Evolutionary conservation across 2,113 vertebrate species (phyloP).

Genomic region (Bolborhynchus lineola): DNA sequence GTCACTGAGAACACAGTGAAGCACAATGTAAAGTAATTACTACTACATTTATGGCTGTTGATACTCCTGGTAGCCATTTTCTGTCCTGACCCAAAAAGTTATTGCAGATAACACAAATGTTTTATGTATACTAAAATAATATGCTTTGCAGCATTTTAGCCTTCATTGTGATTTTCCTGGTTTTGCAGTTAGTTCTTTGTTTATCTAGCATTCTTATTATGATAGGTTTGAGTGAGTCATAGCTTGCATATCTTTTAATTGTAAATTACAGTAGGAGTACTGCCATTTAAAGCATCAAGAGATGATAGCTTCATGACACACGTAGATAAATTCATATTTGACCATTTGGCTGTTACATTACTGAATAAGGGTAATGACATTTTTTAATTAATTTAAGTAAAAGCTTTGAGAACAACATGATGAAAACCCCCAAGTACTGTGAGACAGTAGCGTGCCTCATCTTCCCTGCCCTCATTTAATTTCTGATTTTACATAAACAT

Average conservation of each 20-base stretch:
- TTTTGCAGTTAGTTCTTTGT: background rate
- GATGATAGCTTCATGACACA: background rate
- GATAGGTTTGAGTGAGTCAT: background rate
- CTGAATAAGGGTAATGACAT: background rate
- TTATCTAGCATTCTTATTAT: background rate
- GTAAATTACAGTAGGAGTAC: background rate
- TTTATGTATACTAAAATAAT: conserved; percentile 20
- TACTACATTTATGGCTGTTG: conserved; percentile 60
- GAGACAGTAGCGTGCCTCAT: background rate
- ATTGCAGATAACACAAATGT: conserved; percentile 49
- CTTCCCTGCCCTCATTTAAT: background rate
- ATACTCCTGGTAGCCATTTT: conserved; percentile 54
- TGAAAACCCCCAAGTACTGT: background rate
- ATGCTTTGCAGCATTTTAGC: conserved; percentile 23
- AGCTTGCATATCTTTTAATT: background rate
- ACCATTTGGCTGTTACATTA: background rate
- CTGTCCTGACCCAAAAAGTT: conserved; percentile 57
- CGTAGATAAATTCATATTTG: background rate
- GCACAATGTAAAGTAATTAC: conserved; percentile 58
- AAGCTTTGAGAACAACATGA: background rate
- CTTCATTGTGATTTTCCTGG: background rate
- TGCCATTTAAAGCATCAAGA: background rate
- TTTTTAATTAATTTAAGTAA: background rate
- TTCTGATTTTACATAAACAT: background rate
- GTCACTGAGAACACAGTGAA: conserved; percentile 46